A percentile compares a stretch with the other conserved stretches of the same genome.
Evolutionary conservation across 2,888 invertebrate species (phyloP).

Genomic region (Ormyrus rosae): DNA sequence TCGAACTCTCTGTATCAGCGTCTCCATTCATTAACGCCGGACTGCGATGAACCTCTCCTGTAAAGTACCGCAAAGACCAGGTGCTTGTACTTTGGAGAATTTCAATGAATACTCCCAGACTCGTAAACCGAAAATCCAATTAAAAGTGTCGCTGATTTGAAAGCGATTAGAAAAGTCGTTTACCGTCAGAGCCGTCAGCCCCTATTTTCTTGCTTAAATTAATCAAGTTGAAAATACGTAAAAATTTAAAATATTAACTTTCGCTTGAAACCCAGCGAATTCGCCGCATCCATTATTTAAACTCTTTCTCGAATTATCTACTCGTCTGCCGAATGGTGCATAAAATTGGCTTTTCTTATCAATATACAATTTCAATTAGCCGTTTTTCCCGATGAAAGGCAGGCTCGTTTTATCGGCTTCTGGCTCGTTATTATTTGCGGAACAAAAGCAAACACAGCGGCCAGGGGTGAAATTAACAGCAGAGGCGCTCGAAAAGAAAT

Average conservation of each 20-base stretch:
- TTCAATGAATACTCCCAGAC: conserved; percentile 36
- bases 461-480: background rate
- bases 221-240: background rate
- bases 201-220: background rate
- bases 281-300: no score
- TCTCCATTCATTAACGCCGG: conserved; percentile 38
- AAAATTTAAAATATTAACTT: no score
- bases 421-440: conserved; percentile 4
- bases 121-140: conserved; percentile 46
- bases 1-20: conserved; percentile 16
- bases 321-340: background rate
- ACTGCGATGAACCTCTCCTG: conserved; percentile 21
- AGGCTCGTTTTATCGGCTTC: conserved; percentile 9
- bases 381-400: background rate
- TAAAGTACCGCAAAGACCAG: conserved; percentile 14
- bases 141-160: conserved; percentile 2
- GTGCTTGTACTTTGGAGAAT: conserved; percentile 42
- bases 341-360: background rate
- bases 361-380: conserved; percentile 27
- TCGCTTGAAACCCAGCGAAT: no score
- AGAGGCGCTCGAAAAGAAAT: conserved; percentile 33
- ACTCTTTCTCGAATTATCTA: background rate
- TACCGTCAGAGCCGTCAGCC: background rate
- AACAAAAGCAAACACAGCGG: background rate
- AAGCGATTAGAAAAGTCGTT: conserved; percentile 12